These are phyloP conservation scores for Xiphophorus hellerii DNA, from an alignment of 2,113 vertebrate species.

Conservation along the genomic window DNA sequence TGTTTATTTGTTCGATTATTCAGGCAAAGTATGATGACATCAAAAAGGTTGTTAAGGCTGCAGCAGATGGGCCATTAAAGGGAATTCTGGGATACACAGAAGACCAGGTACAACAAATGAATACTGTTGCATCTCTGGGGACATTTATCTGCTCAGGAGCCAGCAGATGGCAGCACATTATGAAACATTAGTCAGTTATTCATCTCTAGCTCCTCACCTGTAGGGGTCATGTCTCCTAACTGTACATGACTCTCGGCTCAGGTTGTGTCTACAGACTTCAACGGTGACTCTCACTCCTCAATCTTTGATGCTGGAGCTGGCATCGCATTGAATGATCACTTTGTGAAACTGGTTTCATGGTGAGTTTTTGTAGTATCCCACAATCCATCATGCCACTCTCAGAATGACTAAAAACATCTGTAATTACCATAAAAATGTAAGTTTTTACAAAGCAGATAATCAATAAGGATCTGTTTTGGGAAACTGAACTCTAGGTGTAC, in stretches of 20 bases:
- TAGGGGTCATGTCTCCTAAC: not conserved
- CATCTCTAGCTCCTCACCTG: not conserved
- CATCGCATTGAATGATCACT: constrained; percentile 94
- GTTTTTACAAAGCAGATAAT: not conserved
- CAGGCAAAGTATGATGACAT: constrained; percentile 96
- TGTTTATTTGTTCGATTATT: not conserved
- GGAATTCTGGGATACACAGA: constrained; percentile 94
- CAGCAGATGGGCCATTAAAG: constrained; percentile 89
- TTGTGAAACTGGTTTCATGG: constrained; percentile 98
- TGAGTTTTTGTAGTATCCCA: constrained; percentile 47
- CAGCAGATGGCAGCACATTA: constrained; percentile 27
- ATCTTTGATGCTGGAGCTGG: constrained; percentile 96
- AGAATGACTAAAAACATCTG: too few species aligned
- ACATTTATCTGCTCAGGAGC: not conserved
- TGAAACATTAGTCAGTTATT: not conserved
- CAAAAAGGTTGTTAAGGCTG: constrained; percentile 91
- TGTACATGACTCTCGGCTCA: constrained; percentile 43
- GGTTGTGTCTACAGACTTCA: constrained; percentile 97
- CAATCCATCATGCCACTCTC: not conserved
- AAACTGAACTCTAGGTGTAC: not conserved
- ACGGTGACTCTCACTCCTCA: constrained; percentile 89
- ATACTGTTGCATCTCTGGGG: rapidly evolving
- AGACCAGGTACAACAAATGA: constrained; percentile 82
- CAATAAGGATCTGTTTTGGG: not conserved
- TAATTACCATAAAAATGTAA: too few species aligned